Conservation (phyloP, 2,113 vertebrate genomes). For the Myrmophylax atrothorax region DNA sequence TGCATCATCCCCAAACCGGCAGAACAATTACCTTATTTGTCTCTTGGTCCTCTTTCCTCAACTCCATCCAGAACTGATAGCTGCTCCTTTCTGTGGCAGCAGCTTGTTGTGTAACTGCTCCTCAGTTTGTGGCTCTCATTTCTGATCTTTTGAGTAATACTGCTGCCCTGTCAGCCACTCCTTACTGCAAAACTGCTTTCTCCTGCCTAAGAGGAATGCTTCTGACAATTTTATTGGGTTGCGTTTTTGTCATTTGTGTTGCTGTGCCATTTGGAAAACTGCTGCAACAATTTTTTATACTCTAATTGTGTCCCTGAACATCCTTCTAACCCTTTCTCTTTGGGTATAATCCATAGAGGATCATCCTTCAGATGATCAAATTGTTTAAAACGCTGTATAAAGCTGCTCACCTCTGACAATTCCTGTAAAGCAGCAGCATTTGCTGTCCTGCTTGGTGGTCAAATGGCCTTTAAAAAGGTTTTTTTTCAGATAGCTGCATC, state of each 20-base stretch:
- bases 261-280: background rate
- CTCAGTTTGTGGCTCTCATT: accelerated
- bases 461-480: background rate
- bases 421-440: background rate
- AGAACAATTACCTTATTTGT: background rate
- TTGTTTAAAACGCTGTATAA: background rate
- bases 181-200: background rate
- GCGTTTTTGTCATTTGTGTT: background rate
- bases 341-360: background rate
- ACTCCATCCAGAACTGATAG: background rate
- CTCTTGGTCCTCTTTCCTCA: background rate
- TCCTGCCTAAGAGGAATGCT: background rate
- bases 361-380: background rate
- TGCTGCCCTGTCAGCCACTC: background rate
- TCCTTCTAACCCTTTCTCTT: background rate
- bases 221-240: background rate
- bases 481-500: background rate
- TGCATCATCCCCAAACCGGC: background rate
- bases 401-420: background rate
- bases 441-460: background rate
- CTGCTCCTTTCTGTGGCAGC: background rate
- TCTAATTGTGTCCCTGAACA: background rate
- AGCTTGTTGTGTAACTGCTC: background rate
- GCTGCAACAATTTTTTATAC: background rate
- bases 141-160: background rate